Base-by-base conservation (phyloP, 2,797 vertebrate genomes). In the Acanthurus leucopareius region DNA sequence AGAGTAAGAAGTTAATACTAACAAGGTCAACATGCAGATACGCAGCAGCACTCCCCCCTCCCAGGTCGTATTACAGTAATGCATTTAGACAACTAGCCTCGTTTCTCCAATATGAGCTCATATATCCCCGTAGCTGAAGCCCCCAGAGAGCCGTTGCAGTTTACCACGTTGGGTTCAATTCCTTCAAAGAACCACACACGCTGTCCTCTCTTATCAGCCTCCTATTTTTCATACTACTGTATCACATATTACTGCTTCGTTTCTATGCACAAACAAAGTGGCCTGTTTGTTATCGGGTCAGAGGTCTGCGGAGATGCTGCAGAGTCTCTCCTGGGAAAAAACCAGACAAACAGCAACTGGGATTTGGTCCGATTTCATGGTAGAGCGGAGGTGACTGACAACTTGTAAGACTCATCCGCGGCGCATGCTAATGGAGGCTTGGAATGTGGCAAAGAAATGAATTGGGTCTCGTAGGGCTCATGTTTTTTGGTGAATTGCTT, bases 371-470 rank as follows among this genome's bases (percentile, higher is more conserved):
- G 89, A 91, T 92, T 92, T 89, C 88, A 89, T 62, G 72, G 73
- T 69, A 76, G 62, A 89, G 75, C 79, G 78, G 75, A 90, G 86
- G 86, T 92, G 91, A 91, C 83, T 86, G 91, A 91, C 91, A 91
- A 86, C 77, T 80, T 80, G 75, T 79, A 65, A 63, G 78, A 86
- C 79, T 59, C 86, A 65, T 84, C 86, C 79, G 67, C 44, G 32
- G 22, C 44, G 86, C 84, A 91, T 87, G 82, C 85, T 91, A 88
- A 89, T 87, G 60, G 84, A 65, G 77, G 83, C 77, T 89, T 79
- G 84, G 68, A 79, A 84, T 84, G 66, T 87, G 61, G 87, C 79
- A 45, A 52, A 82, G 59, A 80, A 88, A 86, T 84, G 88, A 86
- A 86, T 86, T 74, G 83, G 79, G 69, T 90, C 83, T 90, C 80